Percentiles rank a stretch among this genome's conserved stretches.
These are phyloP conservation scores for Drosophila mojavensis DNA, from an alignment of 1,140 invertebrate genomes.

Conservation along the genomic window DNA sequence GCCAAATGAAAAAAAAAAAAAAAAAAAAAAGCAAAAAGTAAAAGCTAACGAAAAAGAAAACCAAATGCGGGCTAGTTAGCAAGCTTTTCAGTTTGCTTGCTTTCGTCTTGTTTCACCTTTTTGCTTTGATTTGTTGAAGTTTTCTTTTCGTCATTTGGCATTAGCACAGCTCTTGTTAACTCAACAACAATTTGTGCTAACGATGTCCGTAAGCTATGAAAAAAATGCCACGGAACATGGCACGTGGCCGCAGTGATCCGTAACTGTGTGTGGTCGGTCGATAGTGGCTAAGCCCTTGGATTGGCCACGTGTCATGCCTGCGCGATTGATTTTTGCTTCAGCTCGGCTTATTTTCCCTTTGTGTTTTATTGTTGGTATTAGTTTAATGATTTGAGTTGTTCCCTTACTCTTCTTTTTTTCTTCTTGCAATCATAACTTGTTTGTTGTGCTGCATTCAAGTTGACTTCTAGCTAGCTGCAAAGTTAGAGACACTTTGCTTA, in stretches of 20 bases:
- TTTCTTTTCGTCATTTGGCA: conserved; percentile 25
- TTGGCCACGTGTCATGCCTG: conserved; percentile 25
- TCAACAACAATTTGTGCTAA: conserved; percentile 75
- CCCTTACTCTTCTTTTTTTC: no score
- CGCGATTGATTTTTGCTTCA: conserved; percentile 29
- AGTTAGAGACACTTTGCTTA: conserved; percentile 2
- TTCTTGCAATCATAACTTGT: neutral
- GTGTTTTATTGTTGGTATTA: neutral
- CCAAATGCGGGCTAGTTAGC: conserved; percentile 20
- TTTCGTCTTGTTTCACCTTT: conserved; percentile 11
- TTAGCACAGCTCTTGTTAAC: conserved; percentile 43
- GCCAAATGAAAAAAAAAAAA: neutral
- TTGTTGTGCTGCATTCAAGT: conserved; percentile 4
- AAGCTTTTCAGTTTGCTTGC: conserved; percentile 20
- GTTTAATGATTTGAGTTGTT: neutral
- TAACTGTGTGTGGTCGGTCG: conserved; percentile 6
- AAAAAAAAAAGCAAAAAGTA: no score
- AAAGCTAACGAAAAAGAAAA: no score
- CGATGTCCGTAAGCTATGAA: conserved; percentile 71
- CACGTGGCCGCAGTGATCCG: conserved; percentile 59
- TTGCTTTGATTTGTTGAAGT: conserved; percentile 44
- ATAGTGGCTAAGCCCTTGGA: conserved; percentile 6
- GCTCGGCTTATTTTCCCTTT: neutral
- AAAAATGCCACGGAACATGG: conserved; percentile 35
- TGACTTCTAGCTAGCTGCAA: neutral